Conservation (phyloP, 2,113 vertebrate genomes). For the Tetrao urogallus region DNA sequence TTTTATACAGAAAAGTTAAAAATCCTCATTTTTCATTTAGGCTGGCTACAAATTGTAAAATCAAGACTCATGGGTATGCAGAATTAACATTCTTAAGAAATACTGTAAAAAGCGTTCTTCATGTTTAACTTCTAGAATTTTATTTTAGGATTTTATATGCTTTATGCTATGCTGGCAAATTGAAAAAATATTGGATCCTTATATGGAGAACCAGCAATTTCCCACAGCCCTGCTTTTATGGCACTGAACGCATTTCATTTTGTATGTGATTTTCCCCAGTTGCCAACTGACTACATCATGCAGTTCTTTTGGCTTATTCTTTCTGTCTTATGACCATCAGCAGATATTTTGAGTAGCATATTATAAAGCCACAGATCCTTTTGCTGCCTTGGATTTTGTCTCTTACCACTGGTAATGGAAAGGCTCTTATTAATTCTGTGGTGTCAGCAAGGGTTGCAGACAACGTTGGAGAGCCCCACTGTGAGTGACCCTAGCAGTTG, state of each 20-base stretch:
- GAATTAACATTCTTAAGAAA: constrained; percentile 39
- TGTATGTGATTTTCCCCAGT: constrained; percentile 47
- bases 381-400: constrained; percentile 38
- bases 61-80: background rate
- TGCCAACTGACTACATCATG: constrained; percentile 71
- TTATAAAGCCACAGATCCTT: constrained; percentile 62
- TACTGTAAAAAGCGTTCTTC: constrained; percentile 16
- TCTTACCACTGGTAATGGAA: constrained; percentile 38
- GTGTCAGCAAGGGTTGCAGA: background rate
- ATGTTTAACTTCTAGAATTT: constrained; percentile 30
- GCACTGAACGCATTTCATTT: constrained; percentile 46
- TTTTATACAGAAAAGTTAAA: constrained; percentile 49
- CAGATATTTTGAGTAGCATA: constrained; percentile 66
- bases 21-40: constrained; percentile 33
- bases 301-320: constrained; percentile 56
- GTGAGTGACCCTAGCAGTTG: fast-evolving
- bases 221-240: constrained; percentile 52
- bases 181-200: constrained; percentile 65
- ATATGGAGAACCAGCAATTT: constrained; percentile 52
- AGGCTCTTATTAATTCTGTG: constrained; percentile 27
- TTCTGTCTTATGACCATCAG: constrained; percentile 71
- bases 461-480: background rate
- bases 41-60: constrained; percentile 22
- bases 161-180: constrained; percentile 51
- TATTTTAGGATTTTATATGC: constrained; percentile 48